phyloP scores from a whole-genome alignment of 2,113 vertebrate species.

The Corvus moneduloides region DNA sequence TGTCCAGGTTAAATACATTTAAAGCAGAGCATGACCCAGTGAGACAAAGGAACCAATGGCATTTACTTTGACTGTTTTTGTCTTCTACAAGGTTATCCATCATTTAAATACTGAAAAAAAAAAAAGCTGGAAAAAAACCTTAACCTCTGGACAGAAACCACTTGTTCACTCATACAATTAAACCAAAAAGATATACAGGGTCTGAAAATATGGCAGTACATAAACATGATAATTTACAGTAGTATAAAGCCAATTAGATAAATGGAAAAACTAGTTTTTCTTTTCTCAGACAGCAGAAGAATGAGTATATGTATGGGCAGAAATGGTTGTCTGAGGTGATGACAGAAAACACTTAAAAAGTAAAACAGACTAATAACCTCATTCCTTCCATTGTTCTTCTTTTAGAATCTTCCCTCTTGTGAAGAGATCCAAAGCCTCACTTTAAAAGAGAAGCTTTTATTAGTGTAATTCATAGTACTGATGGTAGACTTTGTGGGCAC shows the following conservation, averaged over 20 bases:
- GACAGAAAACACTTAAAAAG: not conserved
- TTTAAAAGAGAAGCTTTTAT: not conserved
- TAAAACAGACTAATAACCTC: not conserved
- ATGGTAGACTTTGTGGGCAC: not conserved
- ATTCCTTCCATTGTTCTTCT: not conserved
- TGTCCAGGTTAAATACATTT: conserved; percentile 67
- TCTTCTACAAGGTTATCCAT: conserved; percentile 45
- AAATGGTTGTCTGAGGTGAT: not conserved
- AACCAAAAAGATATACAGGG: not conserved
- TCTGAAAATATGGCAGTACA: not conserved
- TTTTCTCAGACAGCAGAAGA: not conserved
- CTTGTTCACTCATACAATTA: not conserved
- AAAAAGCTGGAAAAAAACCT: not conserved
- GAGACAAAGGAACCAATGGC: conserved; percentile 42
- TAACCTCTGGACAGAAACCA: not conserved
- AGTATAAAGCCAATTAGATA: not conserved
- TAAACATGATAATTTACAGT: not conserved
- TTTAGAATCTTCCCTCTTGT: not conserved
- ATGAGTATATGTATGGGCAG: too few species aligned
- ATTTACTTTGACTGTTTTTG: conserved; percentile 60
- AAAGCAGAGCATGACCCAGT: conserved; percentile 43
- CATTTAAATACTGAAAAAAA: conserved; percentile 45
- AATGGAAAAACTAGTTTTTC: not conserved
- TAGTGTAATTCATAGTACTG: not conserved
- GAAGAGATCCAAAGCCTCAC: not conserved